phyloP scores from a whole-genome alignment of 1,140 invertebrate species.

The Drosophila malerkotliana region DNA sequence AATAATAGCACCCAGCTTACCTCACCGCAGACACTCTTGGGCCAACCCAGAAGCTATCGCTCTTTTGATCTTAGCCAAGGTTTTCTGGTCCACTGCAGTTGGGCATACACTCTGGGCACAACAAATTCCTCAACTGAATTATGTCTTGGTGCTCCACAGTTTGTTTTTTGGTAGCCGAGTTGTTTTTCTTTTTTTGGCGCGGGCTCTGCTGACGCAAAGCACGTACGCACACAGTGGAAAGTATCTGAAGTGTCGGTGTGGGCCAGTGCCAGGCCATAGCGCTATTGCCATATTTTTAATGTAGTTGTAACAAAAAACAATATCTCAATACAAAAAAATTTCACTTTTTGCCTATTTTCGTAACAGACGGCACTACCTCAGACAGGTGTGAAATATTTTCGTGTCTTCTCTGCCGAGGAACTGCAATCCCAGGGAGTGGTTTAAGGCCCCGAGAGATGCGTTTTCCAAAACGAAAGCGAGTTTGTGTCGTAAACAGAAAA shows the following conservation, averaged over 20 bases:
- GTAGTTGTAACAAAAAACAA: conserved; percentile 32
- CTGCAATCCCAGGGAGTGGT: conserved; percentile 31
- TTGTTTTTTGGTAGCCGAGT: conserved; percentile 30
- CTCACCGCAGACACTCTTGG: no score
- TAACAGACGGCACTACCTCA: conserved; percentile 36
- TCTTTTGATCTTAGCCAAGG: conserved; percentile 59
- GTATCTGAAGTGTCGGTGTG: conserved; percentile 15
- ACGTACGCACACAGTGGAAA: conserved; percentile 53
- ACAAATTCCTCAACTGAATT: conserved; percentile 51
- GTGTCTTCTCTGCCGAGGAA: conserved; percentile 14
- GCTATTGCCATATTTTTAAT: conserved; percentile 27
- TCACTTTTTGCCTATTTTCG: conserved; percentile 76
- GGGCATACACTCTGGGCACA: neutral
- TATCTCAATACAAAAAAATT: conserved; percentile 46
- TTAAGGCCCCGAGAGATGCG: conserved; percentile 3
- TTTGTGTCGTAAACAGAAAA: conserved; percentile 21
- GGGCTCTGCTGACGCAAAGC: conserved; percentile 69
- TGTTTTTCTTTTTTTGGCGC: conserved; percentile 45
- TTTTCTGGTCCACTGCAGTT: conserved; percentile 25
- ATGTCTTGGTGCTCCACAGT: conserved; percentile 44
- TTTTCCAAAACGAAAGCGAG: conserved; percentile 39
- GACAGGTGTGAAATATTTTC: conserved; percentile 67
- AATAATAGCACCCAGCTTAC: neutral
- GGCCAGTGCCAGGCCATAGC: neutral
- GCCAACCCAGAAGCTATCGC: conserved; percentile 21